phyloP scores from a whole-genome alignment of 2,797 vertebrate species.

The Cryptoblepharus egeriae region DNA sequence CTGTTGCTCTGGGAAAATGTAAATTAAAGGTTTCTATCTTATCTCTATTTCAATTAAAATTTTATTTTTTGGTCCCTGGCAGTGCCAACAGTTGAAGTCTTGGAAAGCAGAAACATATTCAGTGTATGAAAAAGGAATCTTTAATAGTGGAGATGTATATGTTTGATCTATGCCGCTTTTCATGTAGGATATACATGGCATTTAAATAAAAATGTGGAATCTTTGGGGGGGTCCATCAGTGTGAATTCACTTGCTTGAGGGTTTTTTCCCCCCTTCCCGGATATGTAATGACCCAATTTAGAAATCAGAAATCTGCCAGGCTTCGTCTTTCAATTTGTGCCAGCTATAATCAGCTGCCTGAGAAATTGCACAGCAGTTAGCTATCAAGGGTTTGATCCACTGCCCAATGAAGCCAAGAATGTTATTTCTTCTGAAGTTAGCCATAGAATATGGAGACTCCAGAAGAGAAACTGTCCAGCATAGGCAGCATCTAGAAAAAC shows the following conservation, averaged over 20 bases:
- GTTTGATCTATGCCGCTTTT: conserved; percentile 65
- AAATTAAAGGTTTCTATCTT: conserved; percentile 80
- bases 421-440: conserved; percentile 11
- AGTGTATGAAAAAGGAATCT: conserved; percentile 61
- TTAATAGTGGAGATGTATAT: conserved; percentile 61
- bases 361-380: conserved; percentile 18
- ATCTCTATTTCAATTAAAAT: conserved; percentile 80
- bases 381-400: background rate
- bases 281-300: conserved; percentile 42
- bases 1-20: conserved; percentile 75
- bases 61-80: conserved; percentile 74
- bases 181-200: conserved; percentile 66
- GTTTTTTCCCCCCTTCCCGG: background rate
- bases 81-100: conserved; percentile 70
- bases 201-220: conserved; percentile 67
- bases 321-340: conserved; percentile 21
- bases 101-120: conserved; percentile 61
- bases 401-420: background rate
- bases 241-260: conserved; percentile 34
- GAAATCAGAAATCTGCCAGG: conserved; percentile 19
- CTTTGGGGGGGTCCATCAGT: conserved; percentile 20
- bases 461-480: background rate
- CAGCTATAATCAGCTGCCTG: conserved; percentile 23
- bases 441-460: background rate
- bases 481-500: background rate